Evolutionary conservation across 2,888 invertebrate species (phyloP), one percentile per base, ranked within the genome.

Genomic region (Asteroscopus sphinx): DNA sequence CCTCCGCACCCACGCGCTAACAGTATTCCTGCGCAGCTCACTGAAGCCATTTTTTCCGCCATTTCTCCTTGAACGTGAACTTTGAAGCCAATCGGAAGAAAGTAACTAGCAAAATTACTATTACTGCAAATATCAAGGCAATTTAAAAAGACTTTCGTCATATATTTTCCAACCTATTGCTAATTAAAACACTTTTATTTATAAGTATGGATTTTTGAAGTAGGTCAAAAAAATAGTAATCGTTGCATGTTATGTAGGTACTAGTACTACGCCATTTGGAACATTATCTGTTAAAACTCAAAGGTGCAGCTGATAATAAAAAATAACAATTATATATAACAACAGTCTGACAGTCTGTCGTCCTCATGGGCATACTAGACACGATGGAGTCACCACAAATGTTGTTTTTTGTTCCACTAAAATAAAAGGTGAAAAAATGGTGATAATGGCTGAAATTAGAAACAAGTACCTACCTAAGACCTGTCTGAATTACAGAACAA

Each of bases 41-140:
- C 47, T 35, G 52, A 46, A 49, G 40, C 32, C 16, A 25, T 51
- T 60, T 59, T 51, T 54, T 58, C 16, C 25, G 5, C 26, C 12
- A 61, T 41, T 48, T 58, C 53, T 59, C 73, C 62, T 70, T 73
- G 73, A 68, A 53, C 57, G 53, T 70, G 60, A 61, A 68, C 76
- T 69, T 66, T 66, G 11, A 13, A 57, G 44, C 26, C 41, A 68
- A 46, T 30, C 54, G 48, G 11, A 51, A 39, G 51, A 63, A 65
- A 64, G 53, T 58, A 25, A 40, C 17, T n/a, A 59, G 48, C 25
- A 26, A 42, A 46, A 53, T 52, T n/a, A 41, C 39, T 52, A 42
- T 54, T 57, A 44, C 25, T 42, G 36, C 15, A 60, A 59, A 64
- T 76, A 69, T 49, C 54, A 66, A 53, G 30, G 13, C 39, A 49